Base-by-base conservation (phyloP, 2,797 vertebrate genomes). In the Phrynocephalus forsythii region DNA sequence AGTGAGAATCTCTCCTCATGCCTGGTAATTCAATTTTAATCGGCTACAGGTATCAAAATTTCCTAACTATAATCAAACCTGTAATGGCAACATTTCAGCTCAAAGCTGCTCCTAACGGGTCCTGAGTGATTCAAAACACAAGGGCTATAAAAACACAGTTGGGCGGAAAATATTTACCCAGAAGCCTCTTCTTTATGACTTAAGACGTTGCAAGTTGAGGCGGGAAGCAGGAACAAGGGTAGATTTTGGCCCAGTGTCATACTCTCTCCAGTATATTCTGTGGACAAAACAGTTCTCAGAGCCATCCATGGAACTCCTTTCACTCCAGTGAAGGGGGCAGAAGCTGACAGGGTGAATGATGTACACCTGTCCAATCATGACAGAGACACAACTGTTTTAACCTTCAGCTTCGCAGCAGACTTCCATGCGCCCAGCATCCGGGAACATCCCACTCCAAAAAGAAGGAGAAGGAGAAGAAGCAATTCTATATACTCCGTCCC, bases 321-420 rank as follows among this genome's bases (percentile, higher is more conserved):
- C 10, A 1, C 20, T 50, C 15, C 87, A 30, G 28, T 11, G 6
- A n/a, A 86, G n/a, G 71, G 16, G 15, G 0, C 73, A 10, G 82
- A 76, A 28, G 73, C 63, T 73, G 69, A n/a, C 38, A 78, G 44
- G 83, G 90, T 4, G 9, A 69, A 44, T 76, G 80, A 86, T 79
- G 69, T 20, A 16, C 0, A 83, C 38, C 50, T 38, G 0, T 60
- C 78, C 80, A 60, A 30, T 82, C 79, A n/a, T 9, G 72, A 15
- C 84, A 89, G 92, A 91, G 81, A 6, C 56, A 50, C 9, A 20
- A 11, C 66, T 56, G 88, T 86, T 88, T 87, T 86, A 9, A 81
- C 88, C 83, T 63, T 48, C 24, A 86, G 24, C 8, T 68, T 88
- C 22, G 24, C 1, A 24, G n/a, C 0, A 44, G 33, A 13, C 73